These are phyloP conservation scores for Callipepla squamata DNA, from an alignment of 2,113 vertebrate genomes.

Conservation along the genomic window DNA sequence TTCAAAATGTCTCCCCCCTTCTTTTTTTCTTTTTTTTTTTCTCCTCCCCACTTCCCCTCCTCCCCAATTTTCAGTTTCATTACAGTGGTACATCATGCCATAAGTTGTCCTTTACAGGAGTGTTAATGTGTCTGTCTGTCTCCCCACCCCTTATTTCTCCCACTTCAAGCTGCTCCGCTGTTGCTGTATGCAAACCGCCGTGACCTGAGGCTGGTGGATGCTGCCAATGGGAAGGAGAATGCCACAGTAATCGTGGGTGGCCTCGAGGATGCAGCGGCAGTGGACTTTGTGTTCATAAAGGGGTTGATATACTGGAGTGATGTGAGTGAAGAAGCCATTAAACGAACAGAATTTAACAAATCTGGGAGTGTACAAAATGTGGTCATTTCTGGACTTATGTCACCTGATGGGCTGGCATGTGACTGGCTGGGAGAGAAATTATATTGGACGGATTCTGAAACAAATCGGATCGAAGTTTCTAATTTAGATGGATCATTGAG, in stretches of 20 bases:
- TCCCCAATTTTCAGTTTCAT: background rate
- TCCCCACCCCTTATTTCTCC: background rate
- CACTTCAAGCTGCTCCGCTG: conserved; percentile 85
- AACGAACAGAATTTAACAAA: conserved; percentile 88
- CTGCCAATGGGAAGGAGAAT: conserved; percentile 85
- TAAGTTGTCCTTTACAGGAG: fast-evolving
- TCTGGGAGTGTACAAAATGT: conserved; percentile 83
- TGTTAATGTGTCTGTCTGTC: background rate
- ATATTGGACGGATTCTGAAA: conserved; percentile 98
- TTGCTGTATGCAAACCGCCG: conserved; percentile 95
- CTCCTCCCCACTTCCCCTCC: no score
- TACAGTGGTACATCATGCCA: no score
- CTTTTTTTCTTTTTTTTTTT: background rate
- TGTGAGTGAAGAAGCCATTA: conserved; percentile 97
- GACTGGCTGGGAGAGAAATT: conserved; percentile 96
- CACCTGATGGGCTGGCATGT: conserved; percentile 95
- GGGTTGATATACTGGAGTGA: conserved; percentile 97
- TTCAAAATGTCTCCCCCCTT: background rate
- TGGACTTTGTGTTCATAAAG: conserved; percentile 90
- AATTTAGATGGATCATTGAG: conserved; percentile 91
- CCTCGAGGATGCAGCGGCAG: conserved; percentile 94
- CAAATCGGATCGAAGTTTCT: conserved; percentile 94
- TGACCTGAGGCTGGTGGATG: conserved; percentile 92
- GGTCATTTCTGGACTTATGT: conserved; percentile 90
- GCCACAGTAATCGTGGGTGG: conserved; percentile 92